A percentile compares a stretch with the other conserved stretches of the same genome.
phyloP scores from a whole-genome alignment of 1,140 invertebrate genomes.

The Vanessa atalanta region DNA sequence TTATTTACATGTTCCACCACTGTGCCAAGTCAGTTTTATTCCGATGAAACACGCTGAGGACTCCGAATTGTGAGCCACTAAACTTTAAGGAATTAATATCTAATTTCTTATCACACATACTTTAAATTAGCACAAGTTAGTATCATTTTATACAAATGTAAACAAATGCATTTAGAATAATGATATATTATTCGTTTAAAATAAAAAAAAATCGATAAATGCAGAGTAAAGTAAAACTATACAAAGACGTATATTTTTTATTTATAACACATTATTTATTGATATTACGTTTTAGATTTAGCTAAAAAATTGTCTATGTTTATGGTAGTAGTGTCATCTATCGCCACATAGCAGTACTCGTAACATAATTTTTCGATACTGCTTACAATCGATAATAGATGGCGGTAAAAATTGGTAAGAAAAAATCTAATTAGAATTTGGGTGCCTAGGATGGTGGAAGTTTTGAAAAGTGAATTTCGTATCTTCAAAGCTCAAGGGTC shows the following conservation, averaged over 20 bases:
- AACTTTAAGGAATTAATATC: too few species aligned
- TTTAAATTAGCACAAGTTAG: too few species aligned
- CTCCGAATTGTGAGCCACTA: too few species aligned
- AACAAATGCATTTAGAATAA: not conserved
- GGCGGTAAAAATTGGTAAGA: constrained; percentile 25
- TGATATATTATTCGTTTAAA: too few species aligned
- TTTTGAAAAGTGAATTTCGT: too few species aligned
- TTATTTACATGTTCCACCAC: too few species aligned
- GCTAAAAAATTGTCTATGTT: not conserved
- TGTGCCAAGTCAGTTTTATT: too few species aligned
- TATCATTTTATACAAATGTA: not conserved
- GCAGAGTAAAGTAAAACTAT: not conserved
- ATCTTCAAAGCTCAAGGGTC: too few species aligned
- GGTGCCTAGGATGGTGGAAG: constrained; percentile 17
- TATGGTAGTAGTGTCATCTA: constrained; percentile 39
- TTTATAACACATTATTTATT: too few species aligned
- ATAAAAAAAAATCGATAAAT: not conserved
- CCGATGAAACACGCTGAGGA: too few species aligned
- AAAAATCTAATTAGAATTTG: not conserved
- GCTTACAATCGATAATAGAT: constrained; percentile 36
- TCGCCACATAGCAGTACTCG: constrained; percentile 33
- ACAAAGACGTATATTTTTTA: not conserved
- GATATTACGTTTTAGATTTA: too few species aligned
- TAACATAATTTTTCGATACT: constrained; percentile 13
- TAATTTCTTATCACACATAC: too few species aligned